phyloP scores from a whole-genome alignment of 2,888 invertebrate genomes.

The Troglohyphantes excavatus region DNA sequence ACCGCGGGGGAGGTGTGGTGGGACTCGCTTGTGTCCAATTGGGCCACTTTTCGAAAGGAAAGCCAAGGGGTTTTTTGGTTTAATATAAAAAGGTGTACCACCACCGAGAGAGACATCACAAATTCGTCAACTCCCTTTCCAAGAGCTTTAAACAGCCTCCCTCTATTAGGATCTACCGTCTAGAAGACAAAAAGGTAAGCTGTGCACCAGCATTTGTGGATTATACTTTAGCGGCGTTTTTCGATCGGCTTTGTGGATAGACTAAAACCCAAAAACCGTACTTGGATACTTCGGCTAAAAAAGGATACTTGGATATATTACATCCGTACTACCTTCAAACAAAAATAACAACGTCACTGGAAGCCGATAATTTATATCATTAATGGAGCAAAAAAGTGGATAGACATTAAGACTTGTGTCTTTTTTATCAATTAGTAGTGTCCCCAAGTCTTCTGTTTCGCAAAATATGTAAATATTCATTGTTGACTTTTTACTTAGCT shows the following conservation, averaged over 20 bases:
- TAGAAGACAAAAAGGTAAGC: slow-evolving; percentile 35
- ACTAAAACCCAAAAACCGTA: background rate
- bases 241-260: background rate
- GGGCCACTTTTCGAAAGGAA: slow-evolving; percentile 55
- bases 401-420: too few relatives aligned
- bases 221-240: slow-evolving; percentile 28
- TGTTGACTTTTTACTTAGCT: too few relatives aligned
- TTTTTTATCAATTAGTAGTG: too few relatives aligned
- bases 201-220: slow-evolving; percentile 44
- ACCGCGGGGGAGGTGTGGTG: slow-evolving; percentile 74
- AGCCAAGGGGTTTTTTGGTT: slow-evolving; percentile 66
- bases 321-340: background rate
- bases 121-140: slow-evolving; percentile 46
- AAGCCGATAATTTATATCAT: too few relatives aligned
- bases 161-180: slow-evolving; percentile 22
- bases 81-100: slow-evolving; percentile 67
- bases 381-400: too few relatives aligned
- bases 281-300: background rate
- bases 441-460: too few relatives aligned
- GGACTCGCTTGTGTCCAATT: slow-evolving; percentile 38
- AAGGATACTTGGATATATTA: background rate
- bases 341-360: too few relatives aligned
- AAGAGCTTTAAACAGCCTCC: slow-evolving; percentile 32
- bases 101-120: slow-evolving; percentile 32
- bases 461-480: too few relatives aligned